A percentile compares a stretch with the other conserved stretches of the same genome.
These are phyloP conservation scores for Myioborus miniatus DNA, from an alignment of 2,797 vertebrate species.

Conservation along the genomic window DNA sequence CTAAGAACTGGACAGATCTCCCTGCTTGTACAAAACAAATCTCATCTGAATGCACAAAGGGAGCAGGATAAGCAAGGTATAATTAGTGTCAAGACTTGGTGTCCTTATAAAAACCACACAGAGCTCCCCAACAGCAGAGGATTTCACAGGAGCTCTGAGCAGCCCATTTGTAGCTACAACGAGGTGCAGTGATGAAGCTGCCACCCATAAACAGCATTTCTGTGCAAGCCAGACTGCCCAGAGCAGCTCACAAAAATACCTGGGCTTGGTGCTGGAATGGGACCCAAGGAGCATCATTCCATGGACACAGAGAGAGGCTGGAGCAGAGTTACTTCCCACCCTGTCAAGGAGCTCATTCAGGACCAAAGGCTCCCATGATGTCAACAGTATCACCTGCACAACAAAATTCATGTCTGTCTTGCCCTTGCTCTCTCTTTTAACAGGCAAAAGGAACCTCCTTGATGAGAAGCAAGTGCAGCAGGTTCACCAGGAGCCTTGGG, in stretches of 20 bases:
- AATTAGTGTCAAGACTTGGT: background rate
- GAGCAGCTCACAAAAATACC: background rate
- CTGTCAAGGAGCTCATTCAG: background rate
- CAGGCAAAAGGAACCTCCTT: background rate
- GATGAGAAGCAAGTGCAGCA: background rate
- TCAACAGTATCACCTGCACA: background rate
- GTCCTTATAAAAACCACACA: background rate
- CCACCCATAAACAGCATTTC: background rate
- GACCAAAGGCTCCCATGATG: background rate
- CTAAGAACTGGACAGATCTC: background rate
- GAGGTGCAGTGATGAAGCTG: fast-evolving
- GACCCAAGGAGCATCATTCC: background rate
- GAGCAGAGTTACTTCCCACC: background rate
- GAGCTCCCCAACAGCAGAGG: background rate
- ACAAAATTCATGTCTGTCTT: background rate
- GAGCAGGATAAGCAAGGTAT: background rate
- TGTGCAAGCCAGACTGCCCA: background rate
- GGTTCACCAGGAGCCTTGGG: background rate
- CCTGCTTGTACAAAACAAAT: background rate
- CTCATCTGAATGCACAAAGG: background rate
- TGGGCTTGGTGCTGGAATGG: background rate
- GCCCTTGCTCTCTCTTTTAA: background rate
- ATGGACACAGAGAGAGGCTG: fast-evolving
- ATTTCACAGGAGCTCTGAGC: background rate
- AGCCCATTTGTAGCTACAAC: background rate